Conservation (phyloP, 2,113 vertebrate species). For the Baryphthengus martii region DNA sequence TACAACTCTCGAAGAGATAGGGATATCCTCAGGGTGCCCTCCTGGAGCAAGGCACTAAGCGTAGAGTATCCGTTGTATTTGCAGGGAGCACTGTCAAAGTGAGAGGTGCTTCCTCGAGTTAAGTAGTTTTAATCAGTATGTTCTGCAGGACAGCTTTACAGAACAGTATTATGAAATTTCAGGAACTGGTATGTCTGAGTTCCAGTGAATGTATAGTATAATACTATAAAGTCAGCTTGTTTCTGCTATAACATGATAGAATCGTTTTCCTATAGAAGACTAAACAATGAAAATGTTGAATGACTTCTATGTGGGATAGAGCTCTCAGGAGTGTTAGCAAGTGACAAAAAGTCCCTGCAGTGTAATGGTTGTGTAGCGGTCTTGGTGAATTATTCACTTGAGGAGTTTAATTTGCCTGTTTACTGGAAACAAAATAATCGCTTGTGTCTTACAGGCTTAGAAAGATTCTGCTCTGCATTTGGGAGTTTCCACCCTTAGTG, state of each 20-base stretch:
- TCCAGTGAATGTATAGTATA: neutral
- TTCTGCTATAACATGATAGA: neutral
- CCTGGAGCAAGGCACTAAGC: neutral
- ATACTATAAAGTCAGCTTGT: neutral
- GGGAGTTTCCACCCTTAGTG: neutral
- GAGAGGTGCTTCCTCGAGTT: neutral
- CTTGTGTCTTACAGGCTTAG: neutral
- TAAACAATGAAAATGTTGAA: neutral
- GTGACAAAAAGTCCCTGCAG: neutral
- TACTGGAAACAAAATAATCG: neutral
- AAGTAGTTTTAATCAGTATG: neutral
- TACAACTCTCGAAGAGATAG: neutral
- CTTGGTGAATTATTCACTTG: neutral
- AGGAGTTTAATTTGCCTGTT: neutral
- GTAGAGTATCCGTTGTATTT: rapidly evolving
- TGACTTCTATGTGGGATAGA: neutral
- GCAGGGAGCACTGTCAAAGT: neutral
- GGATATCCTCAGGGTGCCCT: neutral
- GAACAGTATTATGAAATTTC: neutral
- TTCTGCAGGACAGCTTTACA: neutral
- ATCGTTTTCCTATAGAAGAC: neutral
- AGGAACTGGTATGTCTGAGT: neutral
- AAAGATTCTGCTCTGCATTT: neutral
- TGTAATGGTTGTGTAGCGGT: neutral
- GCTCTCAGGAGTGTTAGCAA: neutral